These are phyloP conservation scores for Machimus rusticus DNA, from an alignment of 2,888 invertebrate species.

Conservation along the genomic window DNA sequence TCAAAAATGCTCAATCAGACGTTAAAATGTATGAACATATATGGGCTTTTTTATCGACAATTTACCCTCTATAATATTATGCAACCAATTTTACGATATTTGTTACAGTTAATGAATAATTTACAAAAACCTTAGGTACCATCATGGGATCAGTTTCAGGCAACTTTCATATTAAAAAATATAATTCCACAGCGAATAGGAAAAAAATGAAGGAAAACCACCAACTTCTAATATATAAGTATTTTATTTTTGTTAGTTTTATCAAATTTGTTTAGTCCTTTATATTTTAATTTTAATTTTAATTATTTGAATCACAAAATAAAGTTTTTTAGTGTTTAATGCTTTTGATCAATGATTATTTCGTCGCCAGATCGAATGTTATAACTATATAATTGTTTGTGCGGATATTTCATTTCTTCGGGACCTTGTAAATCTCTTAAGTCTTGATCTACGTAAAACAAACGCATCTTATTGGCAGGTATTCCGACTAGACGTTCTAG, in stretches of 20 bases:
- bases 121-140: too few species aligned
- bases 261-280: conserved; percentile 13
- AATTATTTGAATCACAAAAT: too few species aligned
- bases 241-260: conserved; percentile 21
- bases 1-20: too few species aligned
- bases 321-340: conserved; percentile 50
- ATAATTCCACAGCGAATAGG: too few species aligned
- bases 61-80: too few species aligned
- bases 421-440: conserved; percentile 76
- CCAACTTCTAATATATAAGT: not conserved
- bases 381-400: conserved; percentile 89
- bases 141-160: too few species aligned
- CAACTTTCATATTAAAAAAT: too few species aligned
- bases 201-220: not conserved
- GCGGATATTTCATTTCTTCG: conserved; percentile 88
- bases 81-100: too few species aligned
- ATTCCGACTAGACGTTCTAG: conserved; percentile 83
- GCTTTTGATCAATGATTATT: conserved; percentile 86
- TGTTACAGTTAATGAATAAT: too few species aligned
- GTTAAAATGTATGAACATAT: too few species aligned
- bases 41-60: too few species aligned
- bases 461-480: conserved; percentile 82
- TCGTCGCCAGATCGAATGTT: conserved; percentile 90
- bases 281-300: not conserved
- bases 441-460: conserved; percentile 89